Base-by-base conservation (phyloP, 2,113 vertebrate species). In the Bostrychus sinensis region DNA sequence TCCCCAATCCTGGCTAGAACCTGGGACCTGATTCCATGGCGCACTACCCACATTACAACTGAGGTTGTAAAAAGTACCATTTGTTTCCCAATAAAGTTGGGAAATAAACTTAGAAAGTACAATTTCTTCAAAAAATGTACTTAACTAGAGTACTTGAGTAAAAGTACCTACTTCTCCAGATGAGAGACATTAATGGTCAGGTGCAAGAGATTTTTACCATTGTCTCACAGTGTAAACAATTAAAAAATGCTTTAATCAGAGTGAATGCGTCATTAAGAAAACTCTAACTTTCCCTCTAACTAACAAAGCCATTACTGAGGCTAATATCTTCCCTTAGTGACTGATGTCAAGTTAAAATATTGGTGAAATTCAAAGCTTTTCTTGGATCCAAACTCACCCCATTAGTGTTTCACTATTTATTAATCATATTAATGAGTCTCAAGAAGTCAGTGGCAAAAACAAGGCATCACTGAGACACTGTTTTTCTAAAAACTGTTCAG, bases 361-460 rank as follows among this genome's bases (percentile, higher is more conserved):
- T 3, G 25, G 39, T 38, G 58, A 81, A 82, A 58, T 70, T 25
- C 39, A 75, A 39, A 58, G 71, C 38, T 72, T 32, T 61, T 74
- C 61, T 88, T 70, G 56, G 74, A 81, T 58, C 58, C 22, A 17
- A 56, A 66, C 59, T 42, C 67, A 45, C 82, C 55, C 51, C 68
- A 74, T 80, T 75, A 74, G 61, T 34, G 50, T 66, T 60, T 77
- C 58, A 78, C 63, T 57, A 53, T 30, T 2, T 78, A 80, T 86
- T 72, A 73, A 83, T 87, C 78, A 85, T 42, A 28, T 38, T 55
- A 77, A 88, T 78, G 43, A 66, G 58, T n/a, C 54, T 30, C 28
- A 45, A 75, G 67, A 50, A 66, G 67, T 63, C 70, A 23, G 66
- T 17, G 69, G 64, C 55, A 37, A 70, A 77, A 63, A 69, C 62